Conservation (phyloP, 2,113 vertebrate genomes). For the Anoura caudifer region DNA sequence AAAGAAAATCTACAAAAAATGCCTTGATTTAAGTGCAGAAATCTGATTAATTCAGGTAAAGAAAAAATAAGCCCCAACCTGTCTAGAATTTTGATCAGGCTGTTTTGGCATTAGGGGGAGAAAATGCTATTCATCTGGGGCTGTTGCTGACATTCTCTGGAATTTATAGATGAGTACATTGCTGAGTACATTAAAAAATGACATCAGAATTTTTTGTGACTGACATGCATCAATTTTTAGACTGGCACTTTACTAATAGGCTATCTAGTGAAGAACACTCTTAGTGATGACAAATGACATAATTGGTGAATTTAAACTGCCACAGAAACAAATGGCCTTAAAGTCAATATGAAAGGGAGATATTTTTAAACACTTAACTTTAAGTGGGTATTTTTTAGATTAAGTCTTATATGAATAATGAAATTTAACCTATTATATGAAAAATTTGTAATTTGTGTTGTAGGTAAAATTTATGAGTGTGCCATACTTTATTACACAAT, state of each 20-base stretch:
- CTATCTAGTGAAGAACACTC: neutral
- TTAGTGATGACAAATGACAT: neutral
- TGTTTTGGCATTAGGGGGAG: neutral
- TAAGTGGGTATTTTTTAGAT: neutral
- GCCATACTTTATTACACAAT: neutral
- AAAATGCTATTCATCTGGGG: neutral
- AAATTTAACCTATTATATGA: neutral
- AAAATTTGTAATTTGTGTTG: neutral
- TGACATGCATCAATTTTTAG: neutral
- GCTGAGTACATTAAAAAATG: neutral
- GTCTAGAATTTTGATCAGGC: neutral
- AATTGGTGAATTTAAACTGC: constrained; percentile 3
- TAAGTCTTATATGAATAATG: neutral
- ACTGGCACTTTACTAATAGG: neutral
- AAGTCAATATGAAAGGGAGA: neutral
- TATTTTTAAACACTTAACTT: neutral
- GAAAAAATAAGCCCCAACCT: neutral
- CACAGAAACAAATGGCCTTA: neutral
- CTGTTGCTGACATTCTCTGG: neutral
- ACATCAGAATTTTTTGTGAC: neutral
- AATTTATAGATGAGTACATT: neutral
- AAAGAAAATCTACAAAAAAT: neutral
- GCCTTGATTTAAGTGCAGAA: neutral
- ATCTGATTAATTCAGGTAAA: neutral
- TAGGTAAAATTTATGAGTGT: neutral